Evolutionary conservation across 2,113 vertebrate genomes (phyloP).

Genomic region (Alexandromys fortis): DNA sequence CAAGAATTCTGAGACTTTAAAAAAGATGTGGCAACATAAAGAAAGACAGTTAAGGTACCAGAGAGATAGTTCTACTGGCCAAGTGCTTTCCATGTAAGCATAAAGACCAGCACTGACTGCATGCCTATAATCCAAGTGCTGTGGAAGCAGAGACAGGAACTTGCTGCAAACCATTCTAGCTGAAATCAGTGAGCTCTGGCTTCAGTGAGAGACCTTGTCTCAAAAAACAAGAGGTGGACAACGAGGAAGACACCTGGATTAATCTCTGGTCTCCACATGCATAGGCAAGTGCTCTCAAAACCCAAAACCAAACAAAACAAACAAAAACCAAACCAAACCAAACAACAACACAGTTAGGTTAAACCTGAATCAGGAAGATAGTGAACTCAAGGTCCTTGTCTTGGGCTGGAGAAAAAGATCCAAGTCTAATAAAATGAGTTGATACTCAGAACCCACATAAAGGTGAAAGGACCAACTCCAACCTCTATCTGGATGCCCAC

Average conservation of each 20-base stretch:
- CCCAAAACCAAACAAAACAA: neutral
- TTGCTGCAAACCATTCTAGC: neutral
- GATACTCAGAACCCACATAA: neutral
- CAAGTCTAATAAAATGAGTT: neutral
- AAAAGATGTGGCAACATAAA: constrained; percentile 30
- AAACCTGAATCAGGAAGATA: neutral
- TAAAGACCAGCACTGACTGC: neutral
- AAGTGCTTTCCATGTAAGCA: neutral
- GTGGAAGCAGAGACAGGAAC: neutral
- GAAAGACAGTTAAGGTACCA: neutral
- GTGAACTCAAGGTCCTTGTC: neutral
- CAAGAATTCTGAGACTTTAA: neutral
- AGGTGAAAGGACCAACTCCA: neutral
- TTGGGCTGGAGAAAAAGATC: neutral
- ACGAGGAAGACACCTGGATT: neutral
- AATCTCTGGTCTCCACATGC: neutral
- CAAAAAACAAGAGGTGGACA: neutral
- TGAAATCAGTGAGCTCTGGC: neutral
- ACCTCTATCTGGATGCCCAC: neutral
- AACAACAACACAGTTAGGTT: neutral
- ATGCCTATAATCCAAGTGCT: neutral
- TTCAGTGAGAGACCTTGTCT: neutral
- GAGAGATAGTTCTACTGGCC: neutral
- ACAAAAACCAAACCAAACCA: neutral
- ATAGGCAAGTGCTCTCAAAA: neutral